Evolutionary conservation across 2,888 invertebrate genomes (phyloP), one percentile per base, ranked within the genome.

Genomic region (Stictocephala bisonia): DNA sequence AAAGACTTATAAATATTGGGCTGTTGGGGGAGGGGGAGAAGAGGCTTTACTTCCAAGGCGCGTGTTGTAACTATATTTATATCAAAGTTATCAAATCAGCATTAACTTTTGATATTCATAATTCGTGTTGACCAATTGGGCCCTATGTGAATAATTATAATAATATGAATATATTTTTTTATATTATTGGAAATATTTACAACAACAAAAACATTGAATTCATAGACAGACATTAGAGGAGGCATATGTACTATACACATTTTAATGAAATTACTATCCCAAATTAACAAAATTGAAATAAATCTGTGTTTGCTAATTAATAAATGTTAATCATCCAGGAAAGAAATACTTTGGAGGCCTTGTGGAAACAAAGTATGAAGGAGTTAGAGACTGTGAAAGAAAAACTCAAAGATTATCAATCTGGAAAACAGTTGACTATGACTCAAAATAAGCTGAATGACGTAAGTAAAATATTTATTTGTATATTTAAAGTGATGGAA

Each of bases 381-480:
- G 64, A 64, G 40, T 24, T 35, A 13, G 41, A 64, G 24, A 40
- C 24, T n/a, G n/a, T 64, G 27, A 41, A 26, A 44, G 64, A 64
- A 24, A 41, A 41, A 44, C 18, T 64, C 3, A 2, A 26, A 15
- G 41, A 64, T 15, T 44, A 44, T 11, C 26, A 64, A 44, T 44
- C 64, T 22, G 64, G 64, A 13, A 41, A 64, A n/a, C 24, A 64
- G n/a, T 24, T 44, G 18, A 15, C 7, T 2, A 2, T n/a, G 44
- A 9, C 27, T 11, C 64, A 64, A 6, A 64, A 7, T 13, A 41
- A 44, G 44, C 44, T 64, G 13, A 44, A 64, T 27, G 44, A 64
- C 27, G 64, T 64, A 44, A 64, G 44, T 44, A 26, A 51, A 20
- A n/a, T n/a, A n/a, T n/a, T n/a, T n/a, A n/a, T n/a, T n/a, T n/a